phyloP scores from a whole-genome alignment of 2,888 invertebrate species.

The Cryptocheilus praepositus region DNA sequence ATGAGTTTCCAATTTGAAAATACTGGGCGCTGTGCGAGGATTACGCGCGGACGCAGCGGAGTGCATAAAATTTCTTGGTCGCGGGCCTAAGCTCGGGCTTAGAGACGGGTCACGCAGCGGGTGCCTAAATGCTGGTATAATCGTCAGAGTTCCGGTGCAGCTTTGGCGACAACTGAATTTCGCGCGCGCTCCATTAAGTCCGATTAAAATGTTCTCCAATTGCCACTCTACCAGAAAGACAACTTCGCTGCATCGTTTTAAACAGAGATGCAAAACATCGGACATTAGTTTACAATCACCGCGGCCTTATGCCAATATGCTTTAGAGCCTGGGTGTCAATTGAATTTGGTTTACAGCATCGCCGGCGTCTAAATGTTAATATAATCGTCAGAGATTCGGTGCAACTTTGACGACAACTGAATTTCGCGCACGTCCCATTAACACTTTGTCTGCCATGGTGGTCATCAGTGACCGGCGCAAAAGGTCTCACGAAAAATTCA shows the following conservation, averaged over 20 bases:
- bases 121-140: constrained; percentile 61
- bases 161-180: constrained; percentile 25
- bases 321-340: too few relatives aligned
- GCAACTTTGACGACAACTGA: constrained; percentile 20
- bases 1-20: too few relatives aligned
- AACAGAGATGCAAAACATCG: too few relatives aligned
- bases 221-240: neutral
- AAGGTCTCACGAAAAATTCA: too few relatives aligned
- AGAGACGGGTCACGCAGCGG: constrained; percentile 60
- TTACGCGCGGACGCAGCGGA: constrained; percentile 41
- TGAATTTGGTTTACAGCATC: too few relatives aligned
- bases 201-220: constrained; percentile 46
- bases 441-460: too few relatives aligned
- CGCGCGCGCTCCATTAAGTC: constrained; percentile 37
- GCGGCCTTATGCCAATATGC: too few relatives aligned
- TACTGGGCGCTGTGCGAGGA: constrained; percentile 5
- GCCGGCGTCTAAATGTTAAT: constrained; percentile 63
- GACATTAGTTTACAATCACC: too few relatives aligned
- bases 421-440: constrained; percentile 38
- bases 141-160: constrained; percentile 28
- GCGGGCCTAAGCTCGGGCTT: constrained; percentile 55
- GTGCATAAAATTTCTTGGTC: constrained; percentile 30
- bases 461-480: too few relatives aligned
- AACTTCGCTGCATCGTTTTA: too few relatives aligned
- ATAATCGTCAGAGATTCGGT: constrained; percentile 41